Percentiles rank a stretch among this genome's conserved stretches.
Evolutionary conservation across 2,113 vertebrate genomes (phyloP).

Genomic region (Dendrocopos noguchii): DNA sequence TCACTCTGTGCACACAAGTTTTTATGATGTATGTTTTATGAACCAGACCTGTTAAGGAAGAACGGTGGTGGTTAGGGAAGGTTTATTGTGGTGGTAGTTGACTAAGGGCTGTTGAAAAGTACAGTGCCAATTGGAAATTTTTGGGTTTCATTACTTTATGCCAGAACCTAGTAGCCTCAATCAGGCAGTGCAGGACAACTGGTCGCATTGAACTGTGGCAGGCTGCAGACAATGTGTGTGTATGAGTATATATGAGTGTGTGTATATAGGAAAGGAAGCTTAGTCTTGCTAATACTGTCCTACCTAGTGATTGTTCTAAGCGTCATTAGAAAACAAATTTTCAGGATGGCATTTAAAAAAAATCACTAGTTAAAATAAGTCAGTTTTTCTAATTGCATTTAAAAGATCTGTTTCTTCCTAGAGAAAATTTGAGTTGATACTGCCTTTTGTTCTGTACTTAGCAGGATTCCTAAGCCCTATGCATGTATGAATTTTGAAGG

Average conservation of each 20-base stretch:
- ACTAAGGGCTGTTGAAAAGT: background rate
- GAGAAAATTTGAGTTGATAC: background rate
- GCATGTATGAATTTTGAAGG: background rate
- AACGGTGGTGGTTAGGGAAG: background rate
- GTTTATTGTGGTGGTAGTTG: background rate
- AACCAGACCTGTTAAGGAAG: background rate
- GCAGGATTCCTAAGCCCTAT: background rate
- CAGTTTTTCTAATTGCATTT: background rate
- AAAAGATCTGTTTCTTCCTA: background rate
- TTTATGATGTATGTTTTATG: background rate
- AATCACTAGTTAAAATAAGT: background rate
- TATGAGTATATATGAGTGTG: background rate
- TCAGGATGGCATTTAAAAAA: background rate
- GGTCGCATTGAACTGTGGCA: constrained; percentile 12
- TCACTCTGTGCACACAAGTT: background rate
- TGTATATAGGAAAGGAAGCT: background rate
- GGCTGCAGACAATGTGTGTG: background rate
- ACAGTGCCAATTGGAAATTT: background rate
- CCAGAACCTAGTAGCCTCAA: background rate
- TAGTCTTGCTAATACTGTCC: background rate
- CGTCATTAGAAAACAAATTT: background rate
- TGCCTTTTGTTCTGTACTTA: background rate
- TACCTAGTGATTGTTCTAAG: background rate
- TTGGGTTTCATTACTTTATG: background rate
- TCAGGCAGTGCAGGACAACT: background rate